Percentiles rank a stretch among this genome's conserved stretches.
These are phyloP conservation scores for Cabera pusaria DNA, from an alignment of 2,888 invertebrate genomes.

Conservation along the genomic window DNA sequence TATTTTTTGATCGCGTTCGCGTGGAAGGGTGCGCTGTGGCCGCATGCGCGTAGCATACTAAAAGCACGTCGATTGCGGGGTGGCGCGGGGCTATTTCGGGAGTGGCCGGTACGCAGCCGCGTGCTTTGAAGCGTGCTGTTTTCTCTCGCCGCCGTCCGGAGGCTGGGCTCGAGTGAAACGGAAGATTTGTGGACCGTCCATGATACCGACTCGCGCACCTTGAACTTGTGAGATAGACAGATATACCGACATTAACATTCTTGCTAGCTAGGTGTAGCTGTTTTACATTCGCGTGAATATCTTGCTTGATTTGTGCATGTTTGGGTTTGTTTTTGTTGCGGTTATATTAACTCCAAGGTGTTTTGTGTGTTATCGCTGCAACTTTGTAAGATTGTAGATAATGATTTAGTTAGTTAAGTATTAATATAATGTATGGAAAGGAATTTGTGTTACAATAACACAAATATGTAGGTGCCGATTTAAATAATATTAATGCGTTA, in stretches of 20 bases:
- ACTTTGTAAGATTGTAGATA: neutral
- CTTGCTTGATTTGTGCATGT: constrained; percentile 7
- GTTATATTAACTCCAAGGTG: too few relatives aligned
- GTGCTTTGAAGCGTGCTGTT: constrained; percentile 82
- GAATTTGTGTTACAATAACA: too few relatives aligned
- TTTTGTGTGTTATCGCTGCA: too few relatives aligned
- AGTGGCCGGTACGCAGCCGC: constrained; percentile 82
- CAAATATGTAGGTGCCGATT: too few relatives aligned
- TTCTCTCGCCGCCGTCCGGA: constrained; percentile 74
- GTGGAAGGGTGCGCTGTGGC: constrained; percentile 78
- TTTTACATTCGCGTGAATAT: constrained; percentile 21
- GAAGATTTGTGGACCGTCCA: constrained; percentile 74
- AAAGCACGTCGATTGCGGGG: constrained; percentile 82
- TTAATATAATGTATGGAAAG: too few relatives aligned
- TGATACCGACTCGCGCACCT: constrained; percentile 41
- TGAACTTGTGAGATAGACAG: constrained; percentile 30
- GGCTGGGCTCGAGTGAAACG: constrained; percentile 81
- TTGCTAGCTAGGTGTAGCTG: constrained; percentile 10
- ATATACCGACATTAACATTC: constrained; percentile 4
- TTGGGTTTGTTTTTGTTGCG: neutral
- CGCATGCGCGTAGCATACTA: constrained; percentile 84
- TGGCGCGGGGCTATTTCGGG: constrained; percentile 78
- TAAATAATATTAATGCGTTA: too few relatives aligned
- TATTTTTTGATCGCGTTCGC: constrained; percentile 59
- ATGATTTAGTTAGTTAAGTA: neutral